phyloP scores from a whole-genome alignment of 2,888 invertebrate genomes.

The Pammene fasciana region DNA sequence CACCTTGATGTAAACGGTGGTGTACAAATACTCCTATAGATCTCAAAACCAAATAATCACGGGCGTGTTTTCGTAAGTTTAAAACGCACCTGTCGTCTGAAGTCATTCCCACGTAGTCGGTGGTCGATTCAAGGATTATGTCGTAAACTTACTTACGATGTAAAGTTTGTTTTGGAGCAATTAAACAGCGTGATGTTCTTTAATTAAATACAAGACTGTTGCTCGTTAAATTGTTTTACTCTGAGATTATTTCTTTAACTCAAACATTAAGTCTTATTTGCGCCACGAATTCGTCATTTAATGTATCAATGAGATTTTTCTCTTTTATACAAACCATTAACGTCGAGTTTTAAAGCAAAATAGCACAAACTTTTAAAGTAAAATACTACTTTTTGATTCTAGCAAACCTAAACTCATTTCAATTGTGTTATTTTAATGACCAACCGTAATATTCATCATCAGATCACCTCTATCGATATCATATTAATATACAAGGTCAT shows the following conservation, averaged over 20 bases:
- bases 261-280: neutral
- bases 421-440: too few relatives aligned
- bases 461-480: too few relatives aligned
- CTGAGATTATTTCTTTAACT: neutral
- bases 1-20: neutral
- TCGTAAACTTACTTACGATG: slow-evolving; percentile 9
- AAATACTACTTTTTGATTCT: too few relatives aligned
- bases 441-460: too few relatives aligned
- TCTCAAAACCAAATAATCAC: neutral
- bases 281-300: too few relatives aligned
- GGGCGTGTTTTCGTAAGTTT: slow-evolving; percentile 18
- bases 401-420: too few relatives aligned
- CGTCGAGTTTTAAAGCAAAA: too few relatives aligned
- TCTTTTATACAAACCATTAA: too few relatives aligned
- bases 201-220: slow-evolving; percentile 8
- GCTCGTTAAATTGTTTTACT: slow-evolving; percentile 19
- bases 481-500: too few relatives aligned
- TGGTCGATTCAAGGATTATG: slow-evolving; percentile 28
- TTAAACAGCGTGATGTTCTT: slow-evolving; percentile 27
- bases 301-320: too few relatives aligned
- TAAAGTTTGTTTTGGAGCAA: slow-evolving; percentile 18
- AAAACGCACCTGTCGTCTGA: slow-evolving; percentile 56
- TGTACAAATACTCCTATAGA: neutral
- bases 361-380: too few relatives aligned
- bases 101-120: slow-evolving; percentile 38